These are phyloP conservation scores for Arctocebus calabarensis DNA, from an alignment of 2,797 vertebrate genomes.

Conservation along the genomic window DNA sequence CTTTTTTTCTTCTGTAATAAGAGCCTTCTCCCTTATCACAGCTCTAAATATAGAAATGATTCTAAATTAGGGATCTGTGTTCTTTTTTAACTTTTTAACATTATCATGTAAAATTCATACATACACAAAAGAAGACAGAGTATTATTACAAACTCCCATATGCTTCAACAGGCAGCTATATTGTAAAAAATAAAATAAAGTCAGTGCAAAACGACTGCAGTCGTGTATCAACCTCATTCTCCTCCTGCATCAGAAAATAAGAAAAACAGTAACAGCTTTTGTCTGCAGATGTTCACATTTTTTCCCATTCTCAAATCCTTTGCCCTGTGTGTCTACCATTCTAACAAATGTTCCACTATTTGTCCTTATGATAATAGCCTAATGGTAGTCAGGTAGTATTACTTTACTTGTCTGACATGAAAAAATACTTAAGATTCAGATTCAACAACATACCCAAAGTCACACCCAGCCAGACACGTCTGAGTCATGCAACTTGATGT, in stretches of 20 bases:
- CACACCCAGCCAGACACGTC: background rate
- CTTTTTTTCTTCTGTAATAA: background rate
- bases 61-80: background rate
- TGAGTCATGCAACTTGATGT: background rate
- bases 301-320: background rate
- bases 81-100: background rate
- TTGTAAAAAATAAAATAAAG: background rate
- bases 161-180: background rate
- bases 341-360: background rate
- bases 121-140: background rate
- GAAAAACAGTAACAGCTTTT: background rate
- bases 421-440: background rate
- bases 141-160: background rate
- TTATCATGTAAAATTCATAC: background rate
- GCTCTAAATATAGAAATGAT: background rate
- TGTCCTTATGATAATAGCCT: background rate
- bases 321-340: background rate
- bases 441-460: constrained; percentile 17
- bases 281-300: background rate
- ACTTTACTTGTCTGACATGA: background rate
- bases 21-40: background rate
- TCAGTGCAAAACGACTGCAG: background rate
- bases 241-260: background rate
- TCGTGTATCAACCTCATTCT: background rate
- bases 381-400: background rate